Evolutionary conservation across 2,797 vertebrate genomes (phyloP).

Genomic region (Gymnoscopelus braueri): DNA sequence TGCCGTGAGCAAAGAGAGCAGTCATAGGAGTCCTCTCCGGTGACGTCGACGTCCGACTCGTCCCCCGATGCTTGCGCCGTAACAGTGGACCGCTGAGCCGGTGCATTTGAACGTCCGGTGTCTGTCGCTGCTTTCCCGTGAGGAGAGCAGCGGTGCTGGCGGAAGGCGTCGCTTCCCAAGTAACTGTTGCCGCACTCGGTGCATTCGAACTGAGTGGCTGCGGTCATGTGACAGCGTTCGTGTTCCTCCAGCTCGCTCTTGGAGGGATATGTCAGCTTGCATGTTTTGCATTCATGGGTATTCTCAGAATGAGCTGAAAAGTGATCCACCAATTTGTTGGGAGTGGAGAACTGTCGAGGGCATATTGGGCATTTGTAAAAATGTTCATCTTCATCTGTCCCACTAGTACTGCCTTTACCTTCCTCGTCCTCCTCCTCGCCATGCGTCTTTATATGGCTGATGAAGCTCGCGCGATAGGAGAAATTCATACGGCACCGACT

Average conservation of each 20-base stretch:
- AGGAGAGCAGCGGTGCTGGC: constrained; percentile 72
- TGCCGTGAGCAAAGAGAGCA: constrained; percentile 72
- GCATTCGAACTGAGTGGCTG: constrained; percentile 76
- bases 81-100: constrained; percentile 15
- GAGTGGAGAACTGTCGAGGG: constrained; percentile 64
- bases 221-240: constrained; percentile 55
- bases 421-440: constrained; percentile 31
- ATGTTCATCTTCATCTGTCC: constrained; percentile 17
- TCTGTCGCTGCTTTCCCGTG: constrained; percentile 18
- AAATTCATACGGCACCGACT: constrained; percentile 75
- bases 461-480: constrained; percentile 64
- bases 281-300: constrained; percentile 64
- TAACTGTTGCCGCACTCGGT: constrained; percentile 73
- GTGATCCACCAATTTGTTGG: constrained; percentile 72
- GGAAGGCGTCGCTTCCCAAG: constrained; percentile 68
- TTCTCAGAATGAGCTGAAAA: constrained; percentile 69
- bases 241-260: constrained; percentile 65
- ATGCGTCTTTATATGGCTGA: constrained; percentile 76
- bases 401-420: not conserved
- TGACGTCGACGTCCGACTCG: constrained; percentile 81
- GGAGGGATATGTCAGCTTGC: constrained; percentile 65
- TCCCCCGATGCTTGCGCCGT: constrained; percentile 42
- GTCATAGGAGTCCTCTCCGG: constrained; percentile 76
- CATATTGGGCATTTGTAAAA: constrained; percentile 79
- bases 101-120: constrained; percentile 24